Percentiles rank a stretch among this genome's conserved stretches.
Evolutionary conservation across 2,113 vertebrate genomes (phyloP).

Genomic region (Turnix velox): DNA sequence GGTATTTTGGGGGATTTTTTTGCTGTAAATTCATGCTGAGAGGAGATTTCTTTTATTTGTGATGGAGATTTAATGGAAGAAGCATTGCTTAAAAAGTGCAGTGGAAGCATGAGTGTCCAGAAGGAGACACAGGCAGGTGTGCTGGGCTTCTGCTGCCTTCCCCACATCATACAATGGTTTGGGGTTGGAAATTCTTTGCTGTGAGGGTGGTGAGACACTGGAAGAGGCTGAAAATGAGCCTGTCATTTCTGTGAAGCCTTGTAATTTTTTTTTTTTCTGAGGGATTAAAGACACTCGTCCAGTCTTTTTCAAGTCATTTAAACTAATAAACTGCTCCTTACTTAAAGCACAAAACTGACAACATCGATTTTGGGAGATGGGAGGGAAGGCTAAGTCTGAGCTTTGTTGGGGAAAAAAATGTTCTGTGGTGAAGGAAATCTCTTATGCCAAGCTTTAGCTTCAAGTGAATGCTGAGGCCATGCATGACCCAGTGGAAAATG

Average conservation of each 20-base stretch:
- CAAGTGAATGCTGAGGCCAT: neutral
- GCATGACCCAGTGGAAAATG: neutral
- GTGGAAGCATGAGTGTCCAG: neutral
- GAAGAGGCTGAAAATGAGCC: neutral
- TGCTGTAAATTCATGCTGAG: neutral
- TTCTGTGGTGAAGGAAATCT: neutral
- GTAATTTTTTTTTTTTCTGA: neutral
- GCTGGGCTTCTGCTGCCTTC: neutral
- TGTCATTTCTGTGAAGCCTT: neutral
- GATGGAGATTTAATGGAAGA: neutral
- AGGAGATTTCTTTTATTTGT: neutral
- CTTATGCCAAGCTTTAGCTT: neutral
- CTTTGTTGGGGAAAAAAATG: neutral
- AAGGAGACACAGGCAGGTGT: accelerated
- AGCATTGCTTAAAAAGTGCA: neutral
- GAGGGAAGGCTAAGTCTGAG: neutral
- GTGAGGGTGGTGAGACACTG: no score
- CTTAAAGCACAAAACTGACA: slow-evolving; percentile 29
- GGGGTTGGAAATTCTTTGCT: no score
- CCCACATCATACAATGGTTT: no score
- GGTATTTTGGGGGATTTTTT: neutral
- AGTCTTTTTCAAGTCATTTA: neutral
- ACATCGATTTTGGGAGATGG: neutral
- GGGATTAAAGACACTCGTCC: neutral
- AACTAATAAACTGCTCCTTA: neutral